phyloP scores from a whole-genome alignment of 2,888 invertebrate genomes.

The Zaprionus bogoriensis region DNA sequence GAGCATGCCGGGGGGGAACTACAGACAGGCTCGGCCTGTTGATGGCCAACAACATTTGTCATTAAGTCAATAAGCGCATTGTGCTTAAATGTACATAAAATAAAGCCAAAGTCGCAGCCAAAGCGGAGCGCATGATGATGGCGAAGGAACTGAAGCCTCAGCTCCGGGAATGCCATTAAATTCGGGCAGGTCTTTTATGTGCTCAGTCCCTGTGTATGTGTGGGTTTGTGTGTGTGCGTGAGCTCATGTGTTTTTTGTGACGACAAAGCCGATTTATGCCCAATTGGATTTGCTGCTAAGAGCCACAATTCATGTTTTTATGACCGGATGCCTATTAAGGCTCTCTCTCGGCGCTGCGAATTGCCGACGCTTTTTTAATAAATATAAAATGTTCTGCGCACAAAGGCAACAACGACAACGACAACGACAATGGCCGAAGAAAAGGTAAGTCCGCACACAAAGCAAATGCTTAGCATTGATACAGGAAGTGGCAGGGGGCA shows the following conservation, averaged over 20 bases:
- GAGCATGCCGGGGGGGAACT: not conserved
- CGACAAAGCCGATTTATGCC: slow-evolving; percentile 76
- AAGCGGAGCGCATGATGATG: not conserved
- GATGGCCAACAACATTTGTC: slow-evolving; percentile 70
- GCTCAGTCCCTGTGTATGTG: not conserved
- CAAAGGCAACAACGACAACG: slow-evolving; percentile 2
- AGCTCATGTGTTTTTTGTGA: slow-evolving; percentile 55
- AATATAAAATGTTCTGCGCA: slow-evolving; percentile 67
- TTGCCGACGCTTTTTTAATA: slow-evolving; percentile 64
- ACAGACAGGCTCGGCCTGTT: slow-evolving; percentile 2
- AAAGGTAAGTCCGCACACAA: slow-evolving; percentile 54
- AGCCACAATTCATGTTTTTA: slow-evolving; percentile 78
- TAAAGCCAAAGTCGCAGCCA: slow-evolving; percentile 44
- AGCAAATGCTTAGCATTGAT: slow-evolving; percentile 59
- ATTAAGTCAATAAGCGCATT: slow-evolving; percentile 79
- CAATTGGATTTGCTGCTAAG: slow-evolving; percentile 78
- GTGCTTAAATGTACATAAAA: slow-evolving; percentile 77
- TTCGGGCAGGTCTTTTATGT: slow-evolving; percentile 25
- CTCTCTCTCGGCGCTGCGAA: slow-evolving; percentile 42
- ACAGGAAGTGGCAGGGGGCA: slow-evolving; percentile 39
- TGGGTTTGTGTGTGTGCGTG: not conserved
- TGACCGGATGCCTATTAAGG: slow-evolving; percentile 73
- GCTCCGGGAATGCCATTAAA: slow-evolving; percentile 36
- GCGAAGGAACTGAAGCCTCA: not conserved
- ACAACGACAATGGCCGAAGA: no score